A percentile compares a stretch with the other conserved stretches of the same genome.
These are phyloP conservation scores for Danio aesculapii DNA, from an alignment of 2,797 vertebrate genomes.

Conservation along the genomic window DNA sequence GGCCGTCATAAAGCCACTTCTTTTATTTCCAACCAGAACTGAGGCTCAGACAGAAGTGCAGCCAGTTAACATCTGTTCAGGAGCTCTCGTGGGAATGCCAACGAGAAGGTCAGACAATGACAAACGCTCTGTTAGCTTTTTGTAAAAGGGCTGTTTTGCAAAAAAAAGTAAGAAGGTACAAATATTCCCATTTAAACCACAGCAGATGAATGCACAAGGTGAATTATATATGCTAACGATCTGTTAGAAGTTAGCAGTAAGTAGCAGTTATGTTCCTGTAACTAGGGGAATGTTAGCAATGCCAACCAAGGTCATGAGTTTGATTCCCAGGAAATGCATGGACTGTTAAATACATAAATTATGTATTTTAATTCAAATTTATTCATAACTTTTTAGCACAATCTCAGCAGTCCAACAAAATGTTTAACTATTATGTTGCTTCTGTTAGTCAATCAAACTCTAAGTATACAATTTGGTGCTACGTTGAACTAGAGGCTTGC, in stretches of 20 bases:
- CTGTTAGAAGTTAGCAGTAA: background rate
- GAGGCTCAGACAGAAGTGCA: slow-evolving; percentile 44
- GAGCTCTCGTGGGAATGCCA: slow-evolving; percentile 41
- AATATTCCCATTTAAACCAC: slow-evolving; percentile 18
- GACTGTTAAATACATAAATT: background rate
- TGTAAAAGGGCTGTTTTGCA: slow-evolving; percentile 37
- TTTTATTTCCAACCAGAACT: slow-evolving; percentile 39
- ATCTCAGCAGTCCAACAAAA: background rate
- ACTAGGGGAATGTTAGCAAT: background rate
- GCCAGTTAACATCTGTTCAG: slow-evolving; percentile 54
- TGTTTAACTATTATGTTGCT: background rate
- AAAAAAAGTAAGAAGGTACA: slow-evolving; percentile 36
- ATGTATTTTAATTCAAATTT: no score
- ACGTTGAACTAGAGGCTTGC: background rate
- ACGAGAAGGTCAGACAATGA: slow-evolving; percentile 58
- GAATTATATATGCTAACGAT: background rate
- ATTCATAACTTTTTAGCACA: background rate
- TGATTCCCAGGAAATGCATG: background rate
- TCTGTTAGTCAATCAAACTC: no score
- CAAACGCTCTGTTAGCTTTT: slow-evolving; percentile 40
- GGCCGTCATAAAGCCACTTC: slow-evolving; percentile 23
- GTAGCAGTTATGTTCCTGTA: background rate
- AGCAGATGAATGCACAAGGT: slow-evolving; percentile 3
- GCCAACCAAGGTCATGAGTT: background rate
- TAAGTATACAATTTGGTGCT: background rate